Conservation (phyloP, 2,113 vertebrate genomes). For the Chlamydotis undulata region DNA sequence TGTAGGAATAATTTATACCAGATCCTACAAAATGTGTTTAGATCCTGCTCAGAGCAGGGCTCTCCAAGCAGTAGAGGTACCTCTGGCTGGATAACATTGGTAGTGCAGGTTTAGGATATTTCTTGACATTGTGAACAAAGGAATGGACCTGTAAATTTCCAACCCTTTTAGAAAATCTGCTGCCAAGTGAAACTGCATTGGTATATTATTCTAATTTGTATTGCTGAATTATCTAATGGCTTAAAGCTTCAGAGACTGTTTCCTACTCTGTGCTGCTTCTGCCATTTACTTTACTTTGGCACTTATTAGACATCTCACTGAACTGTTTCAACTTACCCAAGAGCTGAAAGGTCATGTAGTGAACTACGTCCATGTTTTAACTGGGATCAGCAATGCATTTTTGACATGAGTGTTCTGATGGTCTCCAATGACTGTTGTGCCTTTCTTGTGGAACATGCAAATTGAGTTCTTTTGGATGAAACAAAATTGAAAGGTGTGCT, state of each 20-base stretch:
- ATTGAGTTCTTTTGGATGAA: background rate
- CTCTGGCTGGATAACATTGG: background rate
- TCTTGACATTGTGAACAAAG: background rate
- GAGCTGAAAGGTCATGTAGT: background rate
- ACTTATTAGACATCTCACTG: background rate
- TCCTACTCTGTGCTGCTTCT: background rate
- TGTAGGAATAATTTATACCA: background rate
- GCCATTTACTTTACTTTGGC: background rate
- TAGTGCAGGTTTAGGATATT: background rate
- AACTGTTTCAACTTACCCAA: background rate
- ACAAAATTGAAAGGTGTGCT: background rate
- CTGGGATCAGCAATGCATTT: background rate
- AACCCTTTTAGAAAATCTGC: background rate
- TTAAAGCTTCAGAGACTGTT: background rate
- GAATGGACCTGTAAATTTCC: background rate
- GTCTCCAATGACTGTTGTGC: background rate
- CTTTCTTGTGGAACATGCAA: background rate
- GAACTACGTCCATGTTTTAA: background rate
- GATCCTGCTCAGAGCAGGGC: background rate
- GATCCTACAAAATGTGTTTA: background rate
- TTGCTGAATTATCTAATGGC: background rate
- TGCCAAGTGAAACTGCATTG: background rate
- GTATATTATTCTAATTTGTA: background rate
- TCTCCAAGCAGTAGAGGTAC: background rate
- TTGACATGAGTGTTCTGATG: background rate